Evolutionary conservation across 64 coral and sea anemone genomes (phyloP), one percentile per base, ranked within the genome.

Genomic region (Trachythela sp.): DNA sequence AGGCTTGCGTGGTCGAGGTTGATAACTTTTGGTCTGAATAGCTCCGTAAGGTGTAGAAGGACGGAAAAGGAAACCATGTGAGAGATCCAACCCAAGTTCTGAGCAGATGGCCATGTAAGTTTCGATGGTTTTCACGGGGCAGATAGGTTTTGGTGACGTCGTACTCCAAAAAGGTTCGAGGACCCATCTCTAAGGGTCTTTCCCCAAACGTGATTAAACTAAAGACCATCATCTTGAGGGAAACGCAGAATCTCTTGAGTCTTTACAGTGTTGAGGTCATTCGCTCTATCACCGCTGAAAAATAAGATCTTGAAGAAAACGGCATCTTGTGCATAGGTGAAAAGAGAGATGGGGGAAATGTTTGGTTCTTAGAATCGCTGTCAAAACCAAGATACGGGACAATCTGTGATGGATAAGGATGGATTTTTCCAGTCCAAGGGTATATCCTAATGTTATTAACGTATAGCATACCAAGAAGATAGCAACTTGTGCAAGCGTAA

Each of bases 291-390:
- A 35, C 88, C 26, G 48, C 39, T 49, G 34, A 83, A 89, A 26
- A 89, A 89, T 0, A 80, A 30, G 13, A 42, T 20, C 75, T 80
- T 89, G 70, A 89, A 89, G 31, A 48, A 51, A 33, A 70, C 70
- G 83, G 83, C 70, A 39, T 89, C 88, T 56, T 70, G 26, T 5
- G 88, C 88, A 10, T 36, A 24, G 33, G 83, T 80, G 4, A 48
- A 84, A 8, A 33, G 51, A 14, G 56, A 27, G 14, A 37, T 14
- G 24, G 30, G 8, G 7, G 26, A 36, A 41, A 41, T 22, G 77
- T 36, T 6, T 39, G 77, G 27, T 36, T 36, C 36, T 22, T 9
- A 59, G 85, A 87, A 49, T 87, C 85, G 29, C 27, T 29, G 13
- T 54, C 56, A 87, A 54, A 87, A 0, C 32, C 6, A 13, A 60